Evolutionary conservation across 2,888 invertebrate genomes (phyloP), one percentile per base, ranked within the genome.

Genomic region (Fabriciana adippe): DNA sequence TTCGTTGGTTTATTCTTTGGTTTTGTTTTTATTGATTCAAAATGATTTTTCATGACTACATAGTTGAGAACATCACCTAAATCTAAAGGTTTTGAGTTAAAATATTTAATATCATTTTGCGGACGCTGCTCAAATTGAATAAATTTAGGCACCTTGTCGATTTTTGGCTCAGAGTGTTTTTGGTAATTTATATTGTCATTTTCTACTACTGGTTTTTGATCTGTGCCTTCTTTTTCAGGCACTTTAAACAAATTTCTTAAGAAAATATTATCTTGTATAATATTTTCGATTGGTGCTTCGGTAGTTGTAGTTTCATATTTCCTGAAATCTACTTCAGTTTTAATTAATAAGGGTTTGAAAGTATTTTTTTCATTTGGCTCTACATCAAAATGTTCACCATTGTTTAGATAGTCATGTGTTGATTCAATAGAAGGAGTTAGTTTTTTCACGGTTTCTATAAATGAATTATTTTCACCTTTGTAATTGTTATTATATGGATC

Each of bases 21-120:
- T 70, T 82, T 87, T 47, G 88, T 72, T 80, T 88, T 92, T 66
- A 72, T 81, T 0, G 91, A 87, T 75, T 92, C 92, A 66, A 92
- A 92, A 57, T 87, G 78, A 73, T 89, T 89, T 78, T 86, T 91
- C 55, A 82, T 76, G 13, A 85, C 78, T 55, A 92, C 82, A 63
- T 81, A 91, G 73, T 89, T 90, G 16, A 92, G 72, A 35, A 92
- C 78, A 48, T 90, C 88, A 11, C 82, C 76, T 15, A 90, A 76
- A 65, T 92, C 89, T 5, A 88, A 59, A 0, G 87, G 83, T 50
- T 84, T 90, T 54, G 81, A 86, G 4, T 50, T 61, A n/a, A 35
- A 35, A 11, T 61, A 6, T 1, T 16, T 61, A 18, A 53, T 35
- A 21, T 88, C 87, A 68, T 85, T 86, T 51, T 77, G 67, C 6